Base-by-base conservation (phyloP, 2,888 invertebrate genomes). In the Dermolepida albohirtum region DNA sequence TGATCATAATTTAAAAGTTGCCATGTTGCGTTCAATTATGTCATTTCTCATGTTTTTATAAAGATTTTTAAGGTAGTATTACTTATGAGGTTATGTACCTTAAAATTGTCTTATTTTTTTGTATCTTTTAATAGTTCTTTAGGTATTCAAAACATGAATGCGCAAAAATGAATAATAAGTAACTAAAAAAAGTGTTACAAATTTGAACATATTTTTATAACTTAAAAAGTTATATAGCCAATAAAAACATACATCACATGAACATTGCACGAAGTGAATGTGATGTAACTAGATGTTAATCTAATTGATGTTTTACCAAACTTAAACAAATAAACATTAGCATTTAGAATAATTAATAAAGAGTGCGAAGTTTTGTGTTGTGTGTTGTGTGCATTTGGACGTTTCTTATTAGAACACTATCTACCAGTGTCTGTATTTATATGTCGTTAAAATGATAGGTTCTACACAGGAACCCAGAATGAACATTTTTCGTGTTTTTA, bases 371-470 rank as follows among this genome's bases (percentile, higher is more conserved):
- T 65, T 51, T 64, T 66, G 67, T 66, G 54, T 71, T 47, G 54
- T 66, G 67, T 66, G 54, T 71, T 47, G 54, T 68, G 65, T 66
- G 49, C 40, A 52, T 64, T 55, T 52, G 67, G 62, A 71, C 70
- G 67, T 70, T 63, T 64, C 49, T 72, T 70, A 57, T 81, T 85
- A 62, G 67, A 67, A 70, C 68, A 34, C 34, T 68, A 51, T 68
- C 70, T 47, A 70, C 66, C 62, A 68, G 70, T 68, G 70, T 62
- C 50, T 49, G 52, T 54, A 14, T 55, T 12, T 40, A 55, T 39
- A 11, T 27, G 34, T 62, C n/a, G 59, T 10, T 52, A 17, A 29
- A 34, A 34, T 14, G 7, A 47, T 47, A 62, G 59, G 47, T 62
- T 62, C 49, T 47, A 1, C 16, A 62, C 34, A 34, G 44, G 44